Conservation (phyloP, 2,888 invertebrate genomes). For the Papilio gigon region DNA sequence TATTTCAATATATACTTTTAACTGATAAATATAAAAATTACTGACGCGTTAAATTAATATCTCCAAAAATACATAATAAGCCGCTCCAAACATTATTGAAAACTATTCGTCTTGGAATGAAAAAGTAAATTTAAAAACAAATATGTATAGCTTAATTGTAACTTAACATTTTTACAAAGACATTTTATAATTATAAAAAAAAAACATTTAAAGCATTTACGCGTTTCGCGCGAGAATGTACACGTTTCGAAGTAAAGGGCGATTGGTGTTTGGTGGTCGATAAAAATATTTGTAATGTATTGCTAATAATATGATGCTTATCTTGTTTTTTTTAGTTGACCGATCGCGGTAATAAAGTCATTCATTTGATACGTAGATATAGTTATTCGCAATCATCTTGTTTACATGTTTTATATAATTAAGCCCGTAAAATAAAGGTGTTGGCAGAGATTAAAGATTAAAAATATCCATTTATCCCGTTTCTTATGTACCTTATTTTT, state of each 20-base stretch:
- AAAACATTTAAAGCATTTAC: no score
- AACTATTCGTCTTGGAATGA: no score
- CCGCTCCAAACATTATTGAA: no score
- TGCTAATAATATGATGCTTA: constrained; percentile 38
- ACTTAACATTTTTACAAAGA: not conserved
- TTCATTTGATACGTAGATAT: no score
- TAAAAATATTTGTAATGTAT: constrained; percentile 42
- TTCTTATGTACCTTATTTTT: not conserved
- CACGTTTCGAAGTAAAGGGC: constrained; percentile 53
- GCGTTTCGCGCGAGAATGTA: constrained; percentile 48
- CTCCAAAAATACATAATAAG: no score
- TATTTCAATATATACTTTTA: no score
- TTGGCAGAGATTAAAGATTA: not conserved
- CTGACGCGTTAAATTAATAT: no score
- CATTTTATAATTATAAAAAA: no score
- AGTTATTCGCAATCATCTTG: no score
- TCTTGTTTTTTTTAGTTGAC: constrained; percentile 2
- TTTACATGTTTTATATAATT: no score
- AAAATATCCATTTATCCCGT: not conserved
- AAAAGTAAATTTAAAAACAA: no score
- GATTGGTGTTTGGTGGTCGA: constrained; percentile 44
- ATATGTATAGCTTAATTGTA: not conserved
- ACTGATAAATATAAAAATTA: no score
- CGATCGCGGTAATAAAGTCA: not conserved
- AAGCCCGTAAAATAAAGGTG: not conserved